These are phyloP conservation scores for Chascanopsetta lugubris DNA, from an alignment of 2,113 vertebrate species.

Conservation along the genomic window DNA sequence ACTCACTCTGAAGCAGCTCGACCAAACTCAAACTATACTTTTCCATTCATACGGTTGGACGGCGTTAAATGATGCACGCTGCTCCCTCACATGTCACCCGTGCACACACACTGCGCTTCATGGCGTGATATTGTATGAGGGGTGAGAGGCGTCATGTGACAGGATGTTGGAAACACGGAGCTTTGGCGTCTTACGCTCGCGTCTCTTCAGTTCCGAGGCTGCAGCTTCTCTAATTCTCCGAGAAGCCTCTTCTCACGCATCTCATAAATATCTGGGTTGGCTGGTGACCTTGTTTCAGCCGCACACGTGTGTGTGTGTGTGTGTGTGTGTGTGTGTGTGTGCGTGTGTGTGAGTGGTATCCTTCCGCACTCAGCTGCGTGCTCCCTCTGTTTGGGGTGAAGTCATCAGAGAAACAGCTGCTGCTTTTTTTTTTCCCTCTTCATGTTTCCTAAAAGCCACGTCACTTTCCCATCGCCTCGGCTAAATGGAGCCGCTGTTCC, in stretches of 20 bases:
- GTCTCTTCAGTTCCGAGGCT: slow-evolving; percentile 21
- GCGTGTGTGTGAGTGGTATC: neutral
- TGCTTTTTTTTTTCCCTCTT: slow-evolving; percentile 9
- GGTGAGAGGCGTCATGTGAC: slow-evolving; percentile 33
- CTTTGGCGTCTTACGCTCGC: slow-evolving; percentile 15
- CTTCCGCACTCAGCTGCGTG: slow-evolving; percentile 24
- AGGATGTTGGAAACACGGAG: slow-evolving; percentile 44
- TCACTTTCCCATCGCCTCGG: slow-evolving; percentile 26
- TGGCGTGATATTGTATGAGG: slow-evolving; percentile 15
- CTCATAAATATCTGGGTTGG: slow-evolving; percentile 73
- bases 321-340: slow-evolving; percentile 8
- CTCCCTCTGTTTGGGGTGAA: slow-evolving; percentile 48
- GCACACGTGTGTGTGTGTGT: slow-evolving; percentile 21
- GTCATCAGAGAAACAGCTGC: slow-evolving; percentile 71
- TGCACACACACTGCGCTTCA: slow-evolving; percentile 9
- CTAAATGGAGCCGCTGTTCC: slow-evolving; percentile 15
- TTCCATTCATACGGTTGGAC: too few species aligned
- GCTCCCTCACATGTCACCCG: slow-evolving; percentile 30
- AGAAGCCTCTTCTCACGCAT: slow-evolving; percentile 38
- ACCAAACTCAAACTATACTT: too few species aligned
- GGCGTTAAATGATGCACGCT: too few species aligned
- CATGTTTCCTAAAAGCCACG: slow-evolving; percentile 18
- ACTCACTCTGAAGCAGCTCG: too few species aligned
- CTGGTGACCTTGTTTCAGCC: slow-evolving; percentile 37
- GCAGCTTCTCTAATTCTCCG: slow-evolving; percentile 42